Conservation (phyloP, 2,797 vertebrate species). For the Leptodactylus fallax region DNA sequence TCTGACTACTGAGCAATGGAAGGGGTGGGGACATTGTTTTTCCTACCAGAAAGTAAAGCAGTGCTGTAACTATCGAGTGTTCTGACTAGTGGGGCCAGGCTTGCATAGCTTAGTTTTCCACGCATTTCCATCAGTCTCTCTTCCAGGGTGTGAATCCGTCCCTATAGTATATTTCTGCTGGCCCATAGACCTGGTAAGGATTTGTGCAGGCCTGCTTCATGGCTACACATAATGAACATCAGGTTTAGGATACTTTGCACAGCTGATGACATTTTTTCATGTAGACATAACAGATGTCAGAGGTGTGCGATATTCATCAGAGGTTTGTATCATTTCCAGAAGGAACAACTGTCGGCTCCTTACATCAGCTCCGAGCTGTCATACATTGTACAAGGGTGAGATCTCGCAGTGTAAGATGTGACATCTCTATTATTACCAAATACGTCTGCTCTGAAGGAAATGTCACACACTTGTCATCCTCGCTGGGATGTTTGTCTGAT, state of each 20-base stretch:
- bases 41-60: not conserved
- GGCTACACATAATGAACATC: not conserved
- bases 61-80: not conserved
- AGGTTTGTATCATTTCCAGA: not conserved
- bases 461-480: not conserved
- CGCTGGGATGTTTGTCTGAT: not conserved
- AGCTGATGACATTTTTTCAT: not conserved
- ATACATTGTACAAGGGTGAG: not conserved
- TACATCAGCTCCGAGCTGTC: not conserved
- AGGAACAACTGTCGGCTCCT: not conserved
- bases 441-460: not conserved
- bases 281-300: not conserved
- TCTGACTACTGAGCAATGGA: too few relatives aligned
- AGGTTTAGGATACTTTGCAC: not conserved
- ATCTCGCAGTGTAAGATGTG: slow-evolving; percentile 1
- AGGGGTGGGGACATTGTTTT: not conserved
- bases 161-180: not conserved
- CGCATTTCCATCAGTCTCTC: not conserved
- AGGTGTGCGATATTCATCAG: not conserved
- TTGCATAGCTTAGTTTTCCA: not conserved
- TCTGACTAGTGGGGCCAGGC: not conserved
- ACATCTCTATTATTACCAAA: not conserved
- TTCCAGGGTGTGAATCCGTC: not conserved
- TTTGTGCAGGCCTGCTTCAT: not conserved
- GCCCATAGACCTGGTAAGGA: not conserved